Base-by-base conservation (phyloP, 1,140 invertebrate species). In the Orius insidiosus region DNA sequence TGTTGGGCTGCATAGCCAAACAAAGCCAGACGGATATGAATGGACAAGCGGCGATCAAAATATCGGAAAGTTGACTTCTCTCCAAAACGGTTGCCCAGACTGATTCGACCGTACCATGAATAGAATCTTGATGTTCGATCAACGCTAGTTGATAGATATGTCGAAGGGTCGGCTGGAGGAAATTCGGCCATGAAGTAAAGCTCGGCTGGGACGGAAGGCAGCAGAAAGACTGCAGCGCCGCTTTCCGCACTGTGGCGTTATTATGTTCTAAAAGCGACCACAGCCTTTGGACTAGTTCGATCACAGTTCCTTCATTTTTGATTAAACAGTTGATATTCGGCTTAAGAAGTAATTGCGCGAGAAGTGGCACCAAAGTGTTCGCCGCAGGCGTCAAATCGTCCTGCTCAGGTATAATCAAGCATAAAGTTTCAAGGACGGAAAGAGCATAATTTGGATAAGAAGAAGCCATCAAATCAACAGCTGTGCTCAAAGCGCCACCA, bases 251-350 rank as follows among this genome's bases (percentile, higher is more conserved):
- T 11, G 80, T 83, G 9, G 79, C 79, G 46, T 87, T 86, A 46
- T 78, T 83, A 60, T 98, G 92, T 55, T 78, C 76, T 0, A 97
- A 68, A 65, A 96, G 95, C 8, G 90, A 87, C 85, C 87, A 96
- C 0, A 95, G 65, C 24, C 88, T 68, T 2, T 88, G 87, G 38
- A 94, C 73, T 18, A 54, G 19, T 16, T 45, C 45, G 11, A 15
- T 32, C 5, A 51, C 49, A 9, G 42, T 40, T 10, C 15, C 35
- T 30, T 49, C 47, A 37, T 36, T 37, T 18, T 59, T 61, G 8
- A 69, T 54, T 46, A 53, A 64, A 45, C 54, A 56, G 2, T 62
- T 56, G 6, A 76, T 72, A 33, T 72, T 67, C 1, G 79, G 75
- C 55, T 79, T 59, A 18, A 76, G 78, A 35, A 89, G 66, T 51